Percentiles rank a stretch among this genome's conserved stretches.
phyloP scores from a whole-genome alignment of 2,797 vertebrate species.

The Sebastes trivittatus region DNA sequence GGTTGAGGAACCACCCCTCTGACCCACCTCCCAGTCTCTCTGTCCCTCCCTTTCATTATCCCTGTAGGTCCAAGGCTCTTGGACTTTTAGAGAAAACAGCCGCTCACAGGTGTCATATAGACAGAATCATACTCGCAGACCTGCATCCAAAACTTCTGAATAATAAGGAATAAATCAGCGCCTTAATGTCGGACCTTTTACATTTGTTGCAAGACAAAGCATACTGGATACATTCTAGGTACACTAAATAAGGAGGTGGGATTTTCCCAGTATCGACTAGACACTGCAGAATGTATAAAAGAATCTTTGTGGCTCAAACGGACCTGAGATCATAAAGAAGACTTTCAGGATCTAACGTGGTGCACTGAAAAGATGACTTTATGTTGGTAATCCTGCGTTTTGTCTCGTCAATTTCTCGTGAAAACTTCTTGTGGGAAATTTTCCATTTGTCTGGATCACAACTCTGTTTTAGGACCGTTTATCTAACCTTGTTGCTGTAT shows the following conservation, averaged over 20 bases:
- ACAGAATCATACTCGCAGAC: background rate
- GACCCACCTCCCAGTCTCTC: constrained; percentile 32
- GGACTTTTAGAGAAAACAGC: constrained; percentile 46
- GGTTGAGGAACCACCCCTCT: constrained; percentile 16
- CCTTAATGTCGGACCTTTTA: background rate
- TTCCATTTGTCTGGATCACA: background rate
- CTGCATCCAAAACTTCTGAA: background rate
- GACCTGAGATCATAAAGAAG: background rate
- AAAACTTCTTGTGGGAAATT: background rate
- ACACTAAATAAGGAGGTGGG: background rate
- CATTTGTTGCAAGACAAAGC: constrained; percentile 1
- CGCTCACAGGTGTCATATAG: background rate
- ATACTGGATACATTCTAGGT: background rate
- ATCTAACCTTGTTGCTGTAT: background rate
- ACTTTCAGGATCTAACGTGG: background rate
- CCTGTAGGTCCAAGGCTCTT: constrained; percentile 45
- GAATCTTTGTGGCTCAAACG: background rate
- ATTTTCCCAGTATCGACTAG: background rate
- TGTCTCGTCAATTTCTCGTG: background rate
- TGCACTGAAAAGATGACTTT: background rate
- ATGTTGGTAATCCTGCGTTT: background rate
- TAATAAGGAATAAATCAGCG: background rate
- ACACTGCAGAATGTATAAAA: background rate
- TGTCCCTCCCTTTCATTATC: constrained; percentile 53
- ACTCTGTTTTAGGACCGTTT: background rate